These are phyloP conservation scores for Acrocyrtus sp. DNA, from an alignment of 2,888 invertebrate genomes.

Conservation along the genomic window DNA sequence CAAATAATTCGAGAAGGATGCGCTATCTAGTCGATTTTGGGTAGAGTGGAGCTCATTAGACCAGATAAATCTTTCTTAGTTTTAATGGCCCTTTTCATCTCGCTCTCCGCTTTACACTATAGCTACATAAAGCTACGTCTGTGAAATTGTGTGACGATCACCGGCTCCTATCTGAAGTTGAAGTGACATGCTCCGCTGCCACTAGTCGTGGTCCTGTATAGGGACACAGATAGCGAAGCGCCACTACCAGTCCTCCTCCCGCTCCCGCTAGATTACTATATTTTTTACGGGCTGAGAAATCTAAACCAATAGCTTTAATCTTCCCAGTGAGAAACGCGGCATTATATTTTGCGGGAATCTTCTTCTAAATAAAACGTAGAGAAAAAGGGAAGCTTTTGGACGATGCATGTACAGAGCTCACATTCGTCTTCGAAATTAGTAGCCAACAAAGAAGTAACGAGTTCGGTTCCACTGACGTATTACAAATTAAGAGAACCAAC, in stretches of 20 bases:
- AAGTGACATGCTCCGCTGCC: background rate
- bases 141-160: background rate
- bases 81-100: conserved; percentile 40
- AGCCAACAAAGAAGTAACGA: conserved; percentile 31
- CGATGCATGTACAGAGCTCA: conserved; percentile 1
- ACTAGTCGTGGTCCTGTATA: no score
- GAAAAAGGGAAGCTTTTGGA: background rate
- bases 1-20: conserved; percentile 10
- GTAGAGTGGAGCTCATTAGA: conserved; percentile 33
- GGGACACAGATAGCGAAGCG: no score
- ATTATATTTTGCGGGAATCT: no score
- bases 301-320: no score
- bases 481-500: conserved; percentile 50
- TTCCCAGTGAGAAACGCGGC: no score
- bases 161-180: background rate
- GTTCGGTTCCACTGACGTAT: conserved; percentile 44
- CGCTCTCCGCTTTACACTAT: conserved; percentile 4
- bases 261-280: no score
- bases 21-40: background rate
- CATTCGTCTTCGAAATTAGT: conserved; percentile 35
- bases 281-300: no score
- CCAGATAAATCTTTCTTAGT: conserved; percentile 47
- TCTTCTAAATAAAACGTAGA: no score
- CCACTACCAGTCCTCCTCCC: no score
- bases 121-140: no score